Conservation (phyloP, 2,888 invertebrate genomes). For the Diarsia mendica region DNA sequence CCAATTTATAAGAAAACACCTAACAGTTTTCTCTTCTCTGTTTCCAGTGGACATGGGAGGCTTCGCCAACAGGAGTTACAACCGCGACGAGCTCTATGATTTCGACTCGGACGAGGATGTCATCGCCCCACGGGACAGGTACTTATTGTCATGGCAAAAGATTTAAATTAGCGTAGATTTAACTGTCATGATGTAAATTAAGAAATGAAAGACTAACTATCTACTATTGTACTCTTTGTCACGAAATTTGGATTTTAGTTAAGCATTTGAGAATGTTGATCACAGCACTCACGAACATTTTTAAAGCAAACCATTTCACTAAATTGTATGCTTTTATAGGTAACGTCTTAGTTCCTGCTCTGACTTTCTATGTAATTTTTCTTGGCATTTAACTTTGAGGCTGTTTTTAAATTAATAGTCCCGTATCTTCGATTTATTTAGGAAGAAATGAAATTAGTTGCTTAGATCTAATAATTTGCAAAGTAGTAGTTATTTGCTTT, state of each 20-base stretch:
- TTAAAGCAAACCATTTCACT: not conserved
- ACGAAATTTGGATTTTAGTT: not conserved
- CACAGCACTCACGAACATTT: not conserved
- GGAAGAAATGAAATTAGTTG: not conserved
- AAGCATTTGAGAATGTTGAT: not conserved
- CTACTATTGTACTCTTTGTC: too few species aligned
- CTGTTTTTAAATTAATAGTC: not conserved
- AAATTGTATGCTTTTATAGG: not conserved
- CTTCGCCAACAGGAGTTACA: conserved; percentile 81
- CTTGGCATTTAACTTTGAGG: not conserved
- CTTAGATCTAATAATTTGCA: too few species aligned
- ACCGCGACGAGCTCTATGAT: conserved; percentile 78
- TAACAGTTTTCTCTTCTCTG: conserved; percentile 5
- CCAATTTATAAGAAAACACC: not conserved
- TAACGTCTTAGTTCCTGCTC: not conserved
- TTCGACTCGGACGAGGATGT: conserved; percentile 85
- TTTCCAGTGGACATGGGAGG: conserved; percentile 83
- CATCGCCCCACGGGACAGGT: conserved; percentile 78
- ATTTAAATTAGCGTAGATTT: conserved; percentile 11
- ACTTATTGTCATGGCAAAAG: conserved; percentile 19
- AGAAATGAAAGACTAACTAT: too few species aligned
- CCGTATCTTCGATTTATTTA: not conserved
- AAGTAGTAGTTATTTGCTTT: not conserved
- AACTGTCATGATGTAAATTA: too few species aligned
- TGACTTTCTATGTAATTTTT: not conserved